Base-by-base conservation (phyloP, 1,140 invertebrate species). In the Tigriopus japonicus region DNA sequence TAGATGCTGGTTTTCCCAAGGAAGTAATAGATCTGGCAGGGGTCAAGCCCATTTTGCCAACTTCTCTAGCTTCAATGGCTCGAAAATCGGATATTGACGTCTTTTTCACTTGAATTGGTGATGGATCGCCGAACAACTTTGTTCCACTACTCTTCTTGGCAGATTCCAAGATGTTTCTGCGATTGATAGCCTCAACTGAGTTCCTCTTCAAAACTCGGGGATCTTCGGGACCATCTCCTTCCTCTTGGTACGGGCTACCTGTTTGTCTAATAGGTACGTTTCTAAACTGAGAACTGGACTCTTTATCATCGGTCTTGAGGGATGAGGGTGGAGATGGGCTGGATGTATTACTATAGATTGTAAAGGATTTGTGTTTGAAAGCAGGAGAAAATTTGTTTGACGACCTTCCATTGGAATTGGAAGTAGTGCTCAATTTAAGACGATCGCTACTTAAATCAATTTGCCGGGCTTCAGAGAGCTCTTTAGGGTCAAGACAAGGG, bases 141-240 rank as follows among this genome's bases (percentile, higher is more conserved):
- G 28, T 15, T 10, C 28, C 86, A 69, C 84, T 87, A 66, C 85
- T 78, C 68, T 82, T 86, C 71, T 84, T 83, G 1, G 86, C 85
- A 51, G 84, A 87, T n/a, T 85, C 83, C 24, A 90, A 71, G 56
- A 90, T 86, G 70, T 88, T 89, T 68, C 86, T 85, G 17, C 86
- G 76, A 69, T 87, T 88, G 43, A 86, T 83, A 3, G 84, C 83
- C 69, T 86, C 82, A 42, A 86, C 81, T 69, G 79, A 83, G 63
- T 84, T 77, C 1, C 81, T 75, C 70, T 86, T 87, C 21, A 86
- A 73, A 59, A 87, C 77, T 64, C 81, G 74, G 64, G 66, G 68
- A 55, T 64, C 65, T 51, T 68, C 68, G 73, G 12, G 55, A 64
- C 56, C 60, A 60, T 28, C 52, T 58, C 10, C 54, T 59, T 60